phyloP scores from a whole-genome alignment of 2,888 invertebrate species.

The Diadromus collaris region DNA sequence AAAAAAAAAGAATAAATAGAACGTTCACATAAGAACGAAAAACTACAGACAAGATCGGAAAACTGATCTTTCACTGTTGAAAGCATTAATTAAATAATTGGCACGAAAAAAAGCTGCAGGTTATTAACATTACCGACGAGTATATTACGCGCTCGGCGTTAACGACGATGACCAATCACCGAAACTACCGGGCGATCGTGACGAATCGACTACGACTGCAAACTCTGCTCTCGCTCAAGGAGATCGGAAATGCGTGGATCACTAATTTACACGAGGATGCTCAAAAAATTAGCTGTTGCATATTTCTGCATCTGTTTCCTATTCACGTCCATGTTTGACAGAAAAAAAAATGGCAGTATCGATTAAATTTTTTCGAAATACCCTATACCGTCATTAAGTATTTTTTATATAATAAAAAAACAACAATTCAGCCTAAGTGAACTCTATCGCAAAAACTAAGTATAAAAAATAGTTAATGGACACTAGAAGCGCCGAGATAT shows the following conservation, averaged over 20 bases:
- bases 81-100: neutral
- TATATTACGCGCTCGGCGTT: constrained; percentile 12
- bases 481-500: neutral
- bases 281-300: neutral
- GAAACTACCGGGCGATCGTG: constrained; percentile 12
- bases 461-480: neutral
- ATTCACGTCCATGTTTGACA: neutral
- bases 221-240: neutral
- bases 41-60: neutral
- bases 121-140: constrained; percentile 25
- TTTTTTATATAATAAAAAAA: neutral
- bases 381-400: neutral
- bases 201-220: neutral
- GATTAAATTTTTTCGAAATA: neutral
- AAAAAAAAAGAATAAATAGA: neutral
- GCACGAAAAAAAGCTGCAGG: neutral
- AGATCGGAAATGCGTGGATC: neutral
- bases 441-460: neutral
- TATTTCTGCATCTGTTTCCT: neutral
- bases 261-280: neutral
- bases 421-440: neutral
- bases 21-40: neutral
- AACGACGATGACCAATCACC: constrained; percentile 1
- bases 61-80: too few relatives aligned
- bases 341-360: neutral